These are phyloP conservation scores for Calyptommatus sinebrachiatus DNA, from an alignment of 2,113 vertebrate genomes.

Conservation along the genomic window DNA sequence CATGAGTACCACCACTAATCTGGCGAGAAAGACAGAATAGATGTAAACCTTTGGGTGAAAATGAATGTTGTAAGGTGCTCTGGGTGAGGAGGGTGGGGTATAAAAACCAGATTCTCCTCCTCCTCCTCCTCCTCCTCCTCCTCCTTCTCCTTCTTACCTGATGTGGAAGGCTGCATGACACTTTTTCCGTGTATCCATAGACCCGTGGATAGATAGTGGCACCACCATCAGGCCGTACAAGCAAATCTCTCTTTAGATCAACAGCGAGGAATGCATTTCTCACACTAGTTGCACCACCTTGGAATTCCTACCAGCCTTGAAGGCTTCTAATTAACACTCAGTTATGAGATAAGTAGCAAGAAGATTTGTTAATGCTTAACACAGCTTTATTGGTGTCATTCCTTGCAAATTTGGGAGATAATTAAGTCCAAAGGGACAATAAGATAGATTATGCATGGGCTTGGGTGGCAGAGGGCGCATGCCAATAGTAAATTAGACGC, in stretches of 20 bases:
- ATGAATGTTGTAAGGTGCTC: too few relatives aligned
- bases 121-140: too few relatives aligned
- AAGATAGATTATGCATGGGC: conserved; percentile 56
- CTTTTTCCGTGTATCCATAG: too few relatives aligned
- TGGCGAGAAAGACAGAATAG: too few relatives aligned
- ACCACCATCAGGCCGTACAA: too few relatives aligned
- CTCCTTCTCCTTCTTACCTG: neutral
- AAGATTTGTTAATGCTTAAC: conserved; percentile 66
- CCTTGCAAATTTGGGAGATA: conserved; percentile 68
- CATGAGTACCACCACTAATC: too few relatives aligned
- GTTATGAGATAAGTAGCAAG: conserved; percentile 51
- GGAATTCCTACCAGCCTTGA: conserved; percentile 27
- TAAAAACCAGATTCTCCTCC: neutral
- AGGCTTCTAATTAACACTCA: conserved; percentile 51
- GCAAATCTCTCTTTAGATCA: too few relatives aligned
- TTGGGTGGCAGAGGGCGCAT: conserved; percentile 30
- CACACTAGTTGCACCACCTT: conserved; percentile 35
- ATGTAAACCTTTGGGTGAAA: too few relatives aligned
- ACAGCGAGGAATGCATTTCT: neutral
- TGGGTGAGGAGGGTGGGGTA: too few relatives aligned
- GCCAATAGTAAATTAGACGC: conserved; percentile 46
- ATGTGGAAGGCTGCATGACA: neutral
- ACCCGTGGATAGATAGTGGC: too few relatives aligned
- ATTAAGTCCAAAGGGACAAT: conserved; percentile 76
- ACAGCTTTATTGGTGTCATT: conserved; percentile 62